Evolutionary conservation across 2,888 invertebrate genomes (phyloP), one percentile per base, ranked within the genome.

Genomic region (Julus scandinavius): DNA sequence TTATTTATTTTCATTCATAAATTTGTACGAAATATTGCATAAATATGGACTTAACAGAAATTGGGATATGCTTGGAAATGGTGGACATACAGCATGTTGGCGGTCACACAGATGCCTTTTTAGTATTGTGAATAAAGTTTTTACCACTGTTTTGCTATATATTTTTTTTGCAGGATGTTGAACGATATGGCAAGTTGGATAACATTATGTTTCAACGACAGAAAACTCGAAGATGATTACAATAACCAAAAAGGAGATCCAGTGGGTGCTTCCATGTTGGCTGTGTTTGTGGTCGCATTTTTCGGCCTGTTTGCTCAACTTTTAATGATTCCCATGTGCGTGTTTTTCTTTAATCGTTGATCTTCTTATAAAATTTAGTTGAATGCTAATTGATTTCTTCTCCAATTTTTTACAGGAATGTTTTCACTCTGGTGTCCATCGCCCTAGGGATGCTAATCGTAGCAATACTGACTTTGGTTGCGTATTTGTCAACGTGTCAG

Each of bases 171-270:
- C 29, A 54, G 40, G 50, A 54, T 20, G 87, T 86, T 86, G 9
- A 38, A 94, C 88, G 95, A 95, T 90, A 95, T 95, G 91, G 95
- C 95, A 17, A 94, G 94, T 90, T 93, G 94, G 90, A 92, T 95
- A 88, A 94, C 94, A 58, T 92, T 96, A 88, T 93, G 94, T 89
- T 96, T 96, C 92, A 94, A 94, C 90, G 95, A 95, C 91, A 92
- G 93, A 0, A 93, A 94, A 88, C 93, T 95, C 90, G 96, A 96
- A 92, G 93, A 93, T 88, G 94, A 94, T 86, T 96, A 96, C 91
- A 94, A 94, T 87, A 90, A 91, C 83, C 91, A 91, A 89, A 91
- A 90, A 90, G 91, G 92, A 90, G 90, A 90, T 90, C 90, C 91
- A 90, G 91, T 91, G 90, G 90, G 91, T 89, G 89, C 91, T 45